A percentile compares a stretch with the other conserved stretches of the same genome.
Conservation (phyloP, 2,797 vertebrate genomes). For the Threskiornis aethiopicus region DNA sequence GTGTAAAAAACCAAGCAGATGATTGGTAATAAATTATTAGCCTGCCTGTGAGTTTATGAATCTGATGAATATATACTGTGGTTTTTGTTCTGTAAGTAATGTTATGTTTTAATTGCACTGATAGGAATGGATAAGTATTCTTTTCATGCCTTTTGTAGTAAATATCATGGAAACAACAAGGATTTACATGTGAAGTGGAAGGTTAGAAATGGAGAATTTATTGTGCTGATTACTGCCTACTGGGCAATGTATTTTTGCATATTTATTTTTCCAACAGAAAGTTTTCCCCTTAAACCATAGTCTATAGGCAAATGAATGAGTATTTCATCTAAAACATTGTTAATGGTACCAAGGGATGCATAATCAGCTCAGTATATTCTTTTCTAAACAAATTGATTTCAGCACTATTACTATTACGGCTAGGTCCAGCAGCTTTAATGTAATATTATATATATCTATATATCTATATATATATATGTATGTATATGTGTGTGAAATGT, state of each 20-base stretch:
- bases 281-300: not conserved
- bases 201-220: not conserved
- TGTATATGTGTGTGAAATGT: no score
- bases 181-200: not conserved
- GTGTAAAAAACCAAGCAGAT: not conserved
- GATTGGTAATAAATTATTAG: not conserved
- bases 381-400: slow-evolving; percentile 60
- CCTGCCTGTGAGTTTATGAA: not conserved
- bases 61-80: not conserved
- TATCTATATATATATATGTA: no score
- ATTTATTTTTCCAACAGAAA: not conserved
- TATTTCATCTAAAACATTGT: slow-evolving; percentile 11
- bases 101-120: not conserved
- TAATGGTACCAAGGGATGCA: slow-evolving; percentile 13
- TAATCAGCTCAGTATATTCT: slow-evolving; percentile 18
- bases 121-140: not conserved
- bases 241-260: not conserved
- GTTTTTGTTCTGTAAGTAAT: not conserved
- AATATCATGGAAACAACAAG: not conserved
- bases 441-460: not conserved
- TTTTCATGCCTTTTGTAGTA: not conserved
- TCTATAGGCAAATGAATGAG: not conserved
- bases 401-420: not conserved
- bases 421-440: slow-evolving; percentile 2
- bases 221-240: not conserved